A percentile compares a stretch with the other conserved stretches of the same genome.
These are phyloP conservation scores for Cydia amplana DNA, from an alignment of 1,140 invertebrate genomes.

Conservation along the genomic window DNA sequence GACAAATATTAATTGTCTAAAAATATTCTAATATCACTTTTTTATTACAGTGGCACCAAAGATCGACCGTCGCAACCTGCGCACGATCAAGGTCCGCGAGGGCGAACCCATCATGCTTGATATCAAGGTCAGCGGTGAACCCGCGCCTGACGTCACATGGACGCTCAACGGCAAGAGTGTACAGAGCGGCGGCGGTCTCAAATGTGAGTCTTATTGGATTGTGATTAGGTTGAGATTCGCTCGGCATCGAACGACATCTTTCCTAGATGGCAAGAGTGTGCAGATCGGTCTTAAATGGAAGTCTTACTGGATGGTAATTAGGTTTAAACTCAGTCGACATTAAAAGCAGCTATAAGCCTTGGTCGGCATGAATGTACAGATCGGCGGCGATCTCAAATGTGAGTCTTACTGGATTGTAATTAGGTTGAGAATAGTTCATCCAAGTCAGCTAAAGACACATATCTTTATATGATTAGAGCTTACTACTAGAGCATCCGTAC, in stretches of 20 bases:
- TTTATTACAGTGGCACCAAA: slow-evolving; percentile 90
- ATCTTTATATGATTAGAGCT: too few relatives aligned
- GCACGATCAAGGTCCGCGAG: slow-evolving; percentile 88
- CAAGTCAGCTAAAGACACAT: too few relatives aligned
- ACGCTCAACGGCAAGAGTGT: slow-evolving; percentile 83
- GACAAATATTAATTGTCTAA: too few relatives aligned
- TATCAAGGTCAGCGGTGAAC: slow-evolving; percentile 91
- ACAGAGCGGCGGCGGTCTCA: slow-evolving; percentile 65
- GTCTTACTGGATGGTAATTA: slow-evolving; percentile 36
- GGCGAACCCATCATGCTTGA: slow-evolving; percentile 92
- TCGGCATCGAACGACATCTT: slow-evolving; percentile 96
- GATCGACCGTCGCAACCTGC: slow-evolving; percentile 91
- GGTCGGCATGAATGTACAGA: slow-evolving; percentile 79
- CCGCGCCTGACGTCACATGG: slow-evolving; percentile 90
- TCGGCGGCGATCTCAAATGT: slow-evolving; percentile 68
- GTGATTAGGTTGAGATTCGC: slow-evolving; percentile 55
- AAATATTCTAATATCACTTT: too few relatives aligned
- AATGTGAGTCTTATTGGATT: slow-evolving; percentile 55
- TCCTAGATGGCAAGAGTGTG: slow-evolving; percentile 81
- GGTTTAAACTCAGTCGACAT: too few relatives aligned
- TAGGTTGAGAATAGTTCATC: background rate
- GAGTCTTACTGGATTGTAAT: slow-evolving; percentile 40
- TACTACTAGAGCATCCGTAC: too few relatives aligned
- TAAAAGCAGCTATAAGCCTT: too few relatives aligned
- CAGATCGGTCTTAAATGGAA: slow-evolving; percentile 67